Evolutionary conservation across 1,140 invertebrate genomes (phyloP).

Genomic region (Leptinotarsa undecemlineata): DNA sequence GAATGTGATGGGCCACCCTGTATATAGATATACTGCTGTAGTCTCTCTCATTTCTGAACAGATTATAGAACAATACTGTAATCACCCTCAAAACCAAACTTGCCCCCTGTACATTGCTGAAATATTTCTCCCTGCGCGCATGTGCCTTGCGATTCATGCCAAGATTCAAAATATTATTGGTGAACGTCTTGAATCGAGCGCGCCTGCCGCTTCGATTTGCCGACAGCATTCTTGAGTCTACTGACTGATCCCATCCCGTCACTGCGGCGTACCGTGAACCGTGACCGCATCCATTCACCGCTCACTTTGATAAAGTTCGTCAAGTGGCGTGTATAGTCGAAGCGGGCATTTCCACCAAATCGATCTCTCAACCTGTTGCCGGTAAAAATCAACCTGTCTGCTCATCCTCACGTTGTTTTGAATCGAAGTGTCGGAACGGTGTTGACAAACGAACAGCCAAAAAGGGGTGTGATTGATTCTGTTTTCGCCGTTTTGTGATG

Average conservation of each 20-base stretch:
- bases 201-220: slow-evolving; percentile 5
- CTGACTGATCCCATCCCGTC: slow-evolving; percentile 2
- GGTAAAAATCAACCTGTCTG: background rate
- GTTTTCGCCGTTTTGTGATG: background rate
- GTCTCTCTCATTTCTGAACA: too few relatives aligned
- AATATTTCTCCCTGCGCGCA: background rate
- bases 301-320: background rate
- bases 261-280: background rate
- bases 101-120: too few relatives aligned
- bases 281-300: background rate
- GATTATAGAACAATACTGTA: too few relatives aligned
- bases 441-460: background rate
- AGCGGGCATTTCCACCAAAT: background rate
- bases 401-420: background rate
- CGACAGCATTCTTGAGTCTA: background rate
- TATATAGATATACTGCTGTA: too few relatives aligned
- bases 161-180: background rate
- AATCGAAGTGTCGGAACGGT: background rate
- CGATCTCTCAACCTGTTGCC: background rate
- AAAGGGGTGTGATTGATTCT: background rate
- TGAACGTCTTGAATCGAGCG: background rate
- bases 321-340: background rate
- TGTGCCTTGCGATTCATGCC: background rate
- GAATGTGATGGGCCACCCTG: too few relatives aligned
- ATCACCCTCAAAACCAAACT: too few relatives aligned